Evolutionary conservation across 2,113 vertebrate genomes (phyloP).

Genomic region (Stercorarius parasiticus): DNA sequence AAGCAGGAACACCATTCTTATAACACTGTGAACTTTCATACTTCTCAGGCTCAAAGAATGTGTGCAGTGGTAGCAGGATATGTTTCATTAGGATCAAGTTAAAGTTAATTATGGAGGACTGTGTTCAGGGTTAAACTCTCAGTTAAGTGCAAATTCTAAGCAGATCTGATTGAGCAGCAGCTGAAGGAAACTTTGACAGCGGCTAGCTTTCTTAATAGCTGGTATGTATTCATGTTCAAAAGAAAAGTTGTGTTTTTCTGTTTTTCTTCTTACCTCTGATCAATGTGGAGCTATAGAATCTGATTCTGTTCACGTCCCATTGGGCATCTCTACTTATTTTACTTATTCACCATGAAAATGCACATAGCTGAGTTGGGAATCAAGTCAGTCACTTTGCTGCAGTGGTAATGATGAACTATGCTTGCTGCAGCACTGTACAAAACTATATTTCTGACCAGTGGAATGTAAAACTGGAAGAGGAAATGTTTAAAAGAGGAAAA

Average conservation of each 20-base stretch:
- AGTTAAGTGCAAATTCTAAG: neutral
- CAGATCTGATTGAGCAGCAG: neutral
- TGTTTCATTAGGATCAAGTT: neutral
- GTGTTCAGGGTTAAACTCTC: neutral
- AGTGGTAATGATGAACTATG: neutral
- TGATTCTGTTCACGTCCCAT: neutral
- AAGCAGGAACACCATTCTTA: neutral
- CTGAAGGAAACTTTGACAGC: neutral
- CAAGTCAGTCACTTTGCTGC: neutral
- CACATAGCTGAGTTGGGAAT: neutral
- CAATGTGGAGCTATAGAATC: neutral
- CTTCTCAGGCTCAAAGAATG: neutral
- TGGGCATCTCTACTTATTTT: neutral
- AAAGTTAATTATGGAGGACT: neutral
- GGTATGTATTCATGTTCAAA: neutral
- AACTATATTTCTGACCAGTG: neutral
- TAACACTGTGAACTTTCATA: neutral
- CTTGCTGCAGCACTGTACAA: neutral
- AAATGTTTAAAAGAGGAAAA: neutral
- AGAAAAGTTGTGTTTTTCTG: neutral
- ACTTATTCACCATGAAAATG: neutral
- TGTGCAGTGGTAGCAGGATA: neutral
- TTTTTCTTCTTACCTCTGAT: neutral
- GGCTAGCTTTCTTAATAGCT: neutral
- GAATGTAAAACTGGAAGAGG: neutral